phyloP scores from a whole-genome alignment of 1,140 invertebrate genomes.

The Hesperophylax magnus region DNA sequence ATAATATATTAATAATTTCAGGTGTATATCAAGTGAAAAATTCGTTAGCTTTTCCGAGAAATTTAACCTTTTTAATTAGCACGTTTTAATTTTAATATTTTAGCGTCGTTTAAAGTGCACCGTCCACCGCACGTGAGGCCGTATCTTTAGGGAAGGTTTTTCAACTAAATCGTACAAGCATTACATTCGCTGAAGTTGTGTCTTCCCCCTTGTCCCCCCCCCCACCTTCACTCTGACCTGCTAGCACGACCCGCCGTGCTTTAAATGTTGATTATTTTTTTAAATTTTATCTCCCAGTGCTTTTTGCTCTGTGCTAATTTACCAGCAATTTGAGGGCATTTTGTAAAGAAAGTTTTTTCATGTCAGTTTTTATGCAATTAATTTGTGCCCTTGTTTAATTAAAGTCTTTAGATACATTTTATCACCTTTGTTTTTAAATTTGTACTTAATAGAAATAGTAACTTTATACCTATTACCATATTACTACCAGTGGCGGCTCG shows the following conservation, averaged over 20 bases:
- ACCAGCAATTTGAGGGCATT: neutral
- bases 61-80: too few species aligned
- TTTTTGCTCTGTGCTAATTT: constrained; percentile 7
- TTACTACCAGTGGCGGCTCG: too few species aligned
- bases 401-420: neutral
- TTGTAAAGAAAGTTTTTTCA: neutral
- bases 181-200: constrained; percentile 7
- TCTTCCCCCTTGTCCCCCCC: neutral
- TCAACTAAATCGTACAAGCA: constrained; percentile 26
- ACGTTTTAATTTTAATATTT: too few species aligned
- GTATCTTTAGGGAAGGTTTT: constrained; percentile 16
- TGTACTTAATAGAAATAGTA: too few species aligned
- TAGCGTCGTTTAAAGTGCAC: neutral
- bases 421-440: too few species aligned
- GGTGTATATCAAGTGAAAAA: too few species aligned
- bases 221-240: neutral
- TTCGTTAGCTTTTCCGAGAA: too few species aligned
- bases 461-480: too few species aligned
- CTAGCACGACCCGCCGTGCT: neutral
- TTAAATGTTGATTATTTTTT: neutral
- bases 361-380: neutral
- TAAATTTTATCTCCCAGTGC: neutral
- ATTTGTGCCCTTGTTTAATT: neutral
- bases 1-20: too few species aligned
- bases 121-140: neutral